A percentile compares a stretch with the other conserved stretches of the same genome.
These are phyloP conservation scores for Lasius platythorax DNA, from an alignment of 2,888 invertebrate species.

Conservation along the genomic window DNA sequence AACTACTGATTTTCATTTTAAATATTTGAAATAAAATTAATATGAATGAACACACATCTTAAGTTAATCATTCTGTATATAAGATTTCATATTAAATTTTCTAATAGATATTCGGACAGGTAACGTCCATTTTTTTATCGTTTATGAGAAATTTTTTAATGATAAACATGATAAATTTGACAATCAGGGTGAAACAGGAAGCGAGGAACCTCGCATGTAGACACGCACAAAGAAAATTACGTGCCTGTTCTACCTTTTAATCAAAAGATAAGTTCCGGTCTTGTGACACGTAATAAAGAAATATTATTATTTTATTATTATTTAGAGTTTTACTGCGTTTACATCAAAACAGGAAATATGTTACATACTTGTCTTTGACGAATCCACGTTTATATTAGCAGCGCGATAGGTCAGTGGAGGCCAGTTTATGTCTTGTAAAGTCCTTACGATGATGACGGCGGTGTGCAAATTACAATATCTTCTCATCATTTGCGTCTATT, in stretches of 20 bases:
- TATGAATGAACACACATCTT: background rate
- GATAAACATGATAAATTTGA: background rate
- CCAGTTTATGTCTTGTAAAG: constrained; percentile 37
- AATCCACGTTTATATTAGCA: constrained; percentile 59
- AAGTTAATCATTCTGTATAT: background rate
- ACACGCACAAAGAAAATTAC: constrained; percentile 30
- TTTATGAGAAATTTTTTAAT: background rate
- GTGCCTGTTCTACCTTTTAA: constrained; percentile 6
- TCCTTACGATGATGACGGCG: background rate
- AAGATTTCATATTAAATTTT: background rate
- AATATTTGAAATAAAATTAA: background rate
- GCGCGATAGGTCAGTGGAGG: background rate
- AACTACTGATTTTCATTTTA: background rate
- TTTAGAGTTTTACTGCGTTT: background rate
- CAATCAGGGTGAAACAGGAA: constrained; percentile 24
- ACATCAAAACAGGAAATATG: constrained; percentile 34
- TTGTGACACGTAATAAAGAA: background rate
- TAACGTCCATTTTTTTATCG: background rate
- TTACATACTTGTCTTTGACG: background rate
- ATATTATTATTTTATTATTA: constrained; percentile 3
- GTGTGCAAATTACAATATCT: constrained; percentile 8
- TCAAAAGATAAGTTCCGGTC: background rate
- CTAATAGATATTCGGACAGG: background rate
- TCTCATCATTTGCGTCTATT: background rate
- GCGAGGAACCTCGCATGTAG: background rate